phyloP scores from a whole-genome alignment of 2,113 vertebrate species.

The Physeter macrocephalus region DNA sequence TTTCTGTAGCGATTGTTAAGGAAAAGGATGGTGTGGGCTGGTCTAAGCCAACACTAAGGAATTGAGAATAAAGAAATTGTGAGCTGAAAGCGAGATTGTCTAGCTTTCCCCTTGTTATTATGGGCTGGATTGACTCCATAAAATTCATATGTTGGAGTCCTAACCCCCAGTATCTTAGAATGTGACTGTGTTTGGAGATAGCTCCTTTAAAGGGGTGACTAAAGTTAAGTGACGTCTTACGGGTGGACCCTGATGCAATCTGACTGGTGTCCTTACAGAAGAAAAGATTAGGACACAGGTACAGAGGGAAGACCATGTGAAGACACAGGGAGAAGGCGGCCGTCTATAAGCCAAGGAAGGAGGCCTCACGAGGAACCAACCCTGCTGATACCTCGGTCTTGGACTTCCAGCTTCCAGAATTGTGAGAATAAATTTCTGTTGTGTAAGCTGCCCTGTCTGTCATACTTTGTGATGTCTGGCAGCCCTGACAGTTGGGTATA shows the following conservation, averaged over 20 bases:
- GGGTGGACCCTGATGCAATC: not conserved
- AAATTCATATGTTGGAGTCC: not conserved
- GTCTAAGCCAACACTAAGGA: not conserved
- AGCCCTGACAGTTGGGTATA: rapidly evolving
- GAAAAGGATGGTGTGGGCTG: not conserved
- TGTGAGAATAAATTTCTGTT: rapidly evolving
- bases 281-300: not conserved
- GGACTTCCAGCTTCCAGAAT: not conserved
- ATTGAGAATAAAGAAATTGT: not conserved
- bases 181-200: rapidly evolving
- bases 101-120: rapidly evolving
- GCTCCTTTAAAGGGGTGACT: too few species aligned
- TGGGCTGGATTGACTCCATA: too few species aligned
- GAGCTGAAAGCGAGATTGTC: rapidly evolving
- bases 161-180: not conserved
- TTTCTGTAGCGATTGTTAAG: rapidly evolving
- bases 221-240: rapidly evolving
- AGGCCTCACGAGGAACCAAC: not conserved
- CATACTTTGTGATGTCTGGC: not conserved
- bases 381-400: rapidly evolving
- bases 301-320: not conserved
- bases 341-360: not conserved
- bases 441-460: rapidly evolving
- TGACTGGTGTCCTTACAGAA: not conserved
- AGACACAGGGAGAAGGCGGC: rapidly evolving